These are phyloP conservation scores for Todiramphus saurophagus DNA, from an alignment of 2,113 vertebrate species.

Conservation along the genomic window DNA sequence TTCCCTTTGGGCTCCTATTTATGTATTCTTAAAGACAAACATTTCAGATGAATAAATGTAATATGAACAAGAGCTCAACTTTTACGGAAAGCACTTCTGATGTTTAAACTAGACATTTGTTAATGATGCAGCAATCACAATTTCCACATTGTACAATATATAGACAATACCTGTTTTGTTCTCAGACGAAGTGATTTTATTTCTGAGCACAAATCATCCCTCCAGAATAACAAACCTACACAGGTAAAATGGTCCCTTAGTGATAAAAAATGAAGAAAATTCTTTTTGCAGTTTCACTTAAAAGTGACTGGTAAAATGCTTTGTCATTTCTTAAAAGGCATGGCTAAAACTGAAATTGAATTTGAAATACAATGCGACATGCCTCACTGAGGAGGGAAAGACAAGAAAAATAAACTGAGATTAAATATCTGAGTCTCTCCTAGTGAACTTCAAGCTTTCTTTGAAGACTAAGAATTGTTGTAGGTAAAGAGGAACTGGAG, in stretches of 20 bases:
- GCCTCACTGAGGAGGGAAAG: background rate
- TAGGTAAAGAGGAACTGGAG: background rate
- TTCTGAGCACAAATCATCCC: background rate
- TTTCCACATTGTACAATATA: background rate
- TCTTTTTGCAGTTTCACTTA: background rate
- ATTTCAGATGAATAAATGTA: background rate
- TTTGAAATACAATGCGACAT: background rate
- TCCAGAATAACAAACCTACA: background rate
- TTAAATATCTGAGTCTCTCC: background rate
- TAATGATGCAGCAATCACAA: slow-evolving; percentile 10
- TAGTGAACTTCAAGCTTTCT: background rate
- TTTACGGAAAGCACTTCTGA: background rate
- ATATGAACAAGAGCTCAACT: background rate
- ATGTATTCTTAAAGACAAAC: background rate
- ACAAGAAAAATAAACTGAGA: background rate
- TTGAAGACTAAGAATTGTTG: background rate
- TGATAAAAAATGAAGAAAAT: background rate
- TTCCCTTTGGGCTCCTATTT: background rate
- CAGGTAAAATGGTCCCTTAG: background rate
- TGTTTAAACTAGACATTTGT: background rate
- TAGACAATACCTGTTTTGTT: background rate
- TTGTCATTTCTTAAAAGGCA: background rate
- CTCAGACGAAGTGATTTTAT: background rate
- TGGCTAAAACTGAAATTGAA: background rate
- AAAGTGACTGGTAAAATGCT: background rate